phyloP scores from a whole-genome alignment of 2,888 invertebrate species.

The Chrysomela aeneicollis region DNA sequence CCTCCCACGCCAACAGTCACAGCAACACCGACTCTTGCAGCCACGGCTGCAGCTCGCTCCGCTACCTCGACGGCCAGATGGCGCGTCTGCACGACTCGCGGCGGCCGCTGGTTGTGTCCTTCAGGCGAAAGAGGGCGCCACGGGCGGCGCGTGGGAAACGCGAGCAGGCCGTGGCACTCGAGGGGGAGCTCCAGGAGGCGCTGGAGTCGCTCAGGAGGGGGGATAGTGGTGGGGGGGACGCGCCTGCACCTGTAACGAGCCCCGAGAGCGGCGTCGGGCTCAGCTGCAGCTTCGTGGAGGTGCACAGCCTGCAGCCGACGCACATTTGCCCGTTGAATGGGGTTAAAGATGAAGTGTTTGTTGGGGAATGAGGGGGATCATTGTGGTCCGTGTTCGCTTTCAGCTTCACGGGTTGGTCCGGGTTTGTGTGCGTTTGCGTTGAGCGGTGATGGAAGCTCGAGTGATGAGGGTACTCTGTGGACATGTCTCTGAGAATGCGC shows the following conservation, averaged over 20 bases:
- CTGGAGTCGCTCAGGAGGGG: conserved; percentile 31
- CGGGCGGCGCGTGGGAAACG: conserved; percentile 31
- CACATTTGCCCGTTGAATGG: conserved; percentile 49
- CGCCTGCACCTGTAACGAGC: conserved; percentile 12
- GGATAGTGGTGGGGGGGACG: conserved; percentile 5
- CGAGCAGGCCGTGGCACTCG: conserved; percentile 26
- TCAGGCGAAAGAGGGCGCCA: conserved; percentile 51
- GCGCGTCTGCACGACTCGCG: conserved; percentile 55
- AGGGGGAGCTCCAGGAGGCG: conserved; percentile 46
- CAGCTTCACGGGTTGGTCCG: too few species aligned
- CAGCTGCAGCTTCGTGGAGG: conserved; percentile 42
- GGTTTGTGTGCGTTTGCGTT: too few species aligned
- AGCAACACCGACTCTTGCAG: conserved; percentile 58
- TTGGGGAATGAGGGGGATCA: background rate
- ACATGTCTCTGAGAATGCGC: too few species aligned
- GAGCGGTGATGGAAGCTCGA: too few species aligned
- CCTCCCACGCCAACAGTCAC: conserved; percentile 56
- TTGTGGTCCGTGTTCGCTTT: too few species aligned
- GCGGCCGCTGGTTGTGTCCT: conserved; percentile 60
- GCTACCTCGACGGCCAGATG: conserved; percentile 59
- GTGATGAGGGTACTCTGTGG: too few species aligned
- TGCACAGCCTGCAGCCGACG: conserved; percentile 48
- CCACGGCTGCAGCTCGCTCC: conserved; percentile 52
- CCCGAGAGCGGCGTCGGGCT: conserved; percentile 13
- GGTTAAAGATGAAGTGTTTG: conserved; percentile 13